These are phyloP conservation scores for Leistus spinibarbis DNA, from an alignment of 2,888 invertebrate species.

Conservation along the genomic window DNA sequence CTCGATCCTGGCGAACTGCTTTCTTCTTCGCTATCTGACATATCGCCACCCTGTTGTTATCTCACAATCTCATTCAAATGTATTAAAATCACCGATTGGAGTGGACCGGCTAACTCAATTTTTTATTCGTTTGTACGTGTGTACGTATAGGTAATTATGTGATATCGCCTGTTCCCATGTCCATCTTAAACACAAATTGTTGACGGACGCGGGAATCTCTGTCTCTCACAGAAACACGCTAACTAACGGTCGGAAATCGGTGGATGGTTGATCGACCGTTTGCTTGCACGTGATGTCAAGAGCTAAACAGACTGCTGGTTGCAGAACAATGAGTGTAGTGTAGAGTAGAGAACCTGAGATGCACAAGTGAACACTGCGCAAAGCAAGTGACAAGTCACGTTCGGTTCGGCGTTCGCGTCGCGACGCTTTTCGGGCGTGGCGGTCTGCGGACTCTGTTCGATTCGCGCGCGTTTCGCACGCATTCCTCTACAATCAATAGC, in stretches of 20 bases:
- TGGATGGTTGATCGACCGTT: too few relatives aligned
- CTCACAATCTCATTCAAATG: not conserved
- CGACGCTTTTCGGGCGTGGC: slow-evolving; percentile 45
- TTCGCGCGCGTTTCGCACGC: slow-evolving; percentile 56
- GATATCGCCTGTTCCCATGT: too few relatives aligned
- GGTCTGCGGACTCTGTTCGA: slow-evolving; percentile 56
- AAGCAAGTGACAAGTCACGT: not conserved
- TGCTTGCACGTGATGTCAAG: too few relatives aligned
- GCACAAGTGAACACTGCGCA: not conserved
- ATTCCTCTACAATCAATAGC: slow-evolving; percentile 53
- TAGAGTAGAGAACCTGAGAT: not conserved
- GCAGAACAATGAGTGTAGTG: not conserved
- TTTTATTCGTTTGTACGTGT: too few relatives aligned
- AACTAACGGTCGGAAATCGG: too few relatives aligned
- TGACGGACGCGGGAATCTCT: too few relatives aligned
- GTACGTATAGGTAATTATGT: too few relatives aligned
- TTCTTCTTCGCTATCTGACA: slow-evolving; percentile 55
- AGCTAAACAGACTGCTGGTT: too few relatives aligned
- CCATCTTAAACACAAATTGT: too few relatives aligned
- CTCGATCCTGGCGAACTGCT: slow-evolving; percentile 60
- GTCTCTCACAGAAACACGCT: too few relatives aligned
- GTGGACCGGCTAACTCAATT: too few relatives aligned
- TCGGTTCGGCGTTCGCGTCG: slow-evolving; percentile 9
- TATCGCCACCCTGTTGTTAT: not conserved
- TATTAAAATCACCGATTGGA: not conserved